A percentile compares a stretch with the other conserved stretches of the same genome.
phyloP scores from a whole-genome alignment of 2,113 vertebrate species.

The Butorides virescens region DNA sequence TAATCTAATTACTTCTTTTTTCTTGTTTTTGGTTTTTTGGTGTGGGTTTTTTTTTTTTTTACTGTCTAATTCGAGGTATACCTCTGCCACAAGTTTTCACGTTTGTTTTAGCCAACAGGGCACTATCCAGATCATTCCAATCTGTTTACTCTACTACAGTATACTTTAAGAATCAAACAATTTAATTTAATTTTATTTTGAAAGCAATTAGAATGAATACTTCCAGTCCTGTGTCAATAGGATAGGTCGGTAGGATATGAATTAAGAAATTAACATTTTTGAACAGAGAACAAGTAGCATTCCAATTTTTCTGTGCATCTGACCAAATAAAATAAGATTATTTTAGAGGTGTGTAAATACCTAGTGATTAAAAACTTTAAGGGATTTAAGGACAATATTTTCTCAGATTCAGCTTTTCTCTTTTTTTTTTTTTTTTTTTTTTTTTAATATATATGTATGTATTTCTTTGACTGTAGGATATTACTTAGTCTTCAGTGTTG shows the following conservation, averaged over 20 bases:
- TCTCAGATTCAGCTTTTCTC: neutral
- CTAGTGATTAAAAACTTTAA: neutral
- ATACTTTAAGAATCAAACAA: neutral
- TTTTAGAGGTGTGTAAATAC: neutral
- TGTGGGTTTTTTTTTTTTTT: neutral
- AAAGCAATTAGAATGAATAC: neutral
- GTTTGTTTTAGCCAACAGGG: neutral
- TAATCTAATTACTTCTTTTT: neutral
- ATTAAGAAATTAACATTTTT: neutral
- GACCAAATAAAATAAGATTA: neutral
- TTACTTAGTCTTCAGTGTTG: neutral
- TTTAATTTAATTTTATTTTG: neutral
- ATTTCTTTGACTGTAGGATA: neutral
- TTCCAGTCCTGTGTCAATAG: neutral
- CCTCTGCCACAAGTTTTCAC: neutral
- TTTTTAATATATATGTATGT: neutral
- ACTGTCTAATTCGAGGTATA: neutral
- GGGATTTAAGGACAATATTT: neutral
- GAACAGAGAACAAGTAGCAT: neutral
- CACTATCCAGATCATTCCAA: neutral
- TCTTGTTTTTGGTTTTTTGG: accelerated
- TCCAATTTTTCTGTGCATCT: neutral
- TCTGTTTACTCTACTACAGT: neutral
- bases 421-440: too few species aligned
- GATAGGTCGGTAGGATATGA: neutral